Base-by-base conservation (phyloP, 2,797 vertebrate genomes). In the Hapalemur alaotrensis region DNA sequence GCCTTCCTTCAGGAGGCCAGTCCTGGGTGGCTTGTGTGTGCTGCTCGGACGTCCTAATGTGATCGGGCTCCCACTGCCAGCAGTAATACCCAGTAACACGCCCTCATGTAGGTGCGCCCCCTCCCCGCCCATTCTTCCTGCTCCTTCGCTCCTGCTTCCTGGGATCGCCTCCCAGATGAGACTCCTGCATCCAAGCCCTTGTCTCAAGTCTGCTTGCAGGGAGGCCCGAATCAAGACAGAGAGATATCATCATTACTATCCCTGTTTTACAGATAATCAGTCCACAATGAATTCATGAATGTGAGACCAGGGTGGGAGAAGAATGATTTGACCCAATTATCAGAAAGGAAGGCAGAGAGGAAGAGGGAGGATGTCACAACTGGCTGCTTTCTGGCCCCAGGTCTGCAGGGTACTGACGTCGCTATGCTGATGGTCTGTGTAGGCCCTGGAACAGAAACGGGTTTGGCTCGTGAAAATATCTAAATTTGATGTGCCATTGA, bases 21-120 rank as follows among this genome's bases (percentile, higher is more conserved):
- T 14, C 23, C 38, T 3, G 17, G 46, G 57, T 14, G 11, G 3
- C 5, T 5, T 35, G 35, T 75, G 12, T 11, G 20, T 4, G 41
- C 3, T 22, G 48, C 75, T 54, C 2, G 0, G 38, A 43, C 14
- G 13, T 28, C 12, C 4, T 32, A 69, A 52, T 4, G 2, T 30
- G 25, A 3, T 1, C 0, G 3, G 30, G 15, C 1, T 30, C 11
- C n/a, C 22, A 1, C 3, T 12, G 11, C 25, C 30, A 20, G 35
- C 11, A 50, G 38, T 25, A 38, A 11, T 50, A 30, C 59, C 72
- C 57, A 4, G 2, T n/a, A 14, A 14, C 14, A 4, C 9, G 14
- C 43, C 48, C 28, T 8, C 7, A 0, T 12, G 14, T 22, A 17
- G 11, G 20, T 22, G 6, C 22, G 63, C 35, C 12, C 35, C 73